Evolutionary conservation across 1,140 invertebrate species (phyloP).

Genomic region (Cheumatopsyche charites): DNA sequence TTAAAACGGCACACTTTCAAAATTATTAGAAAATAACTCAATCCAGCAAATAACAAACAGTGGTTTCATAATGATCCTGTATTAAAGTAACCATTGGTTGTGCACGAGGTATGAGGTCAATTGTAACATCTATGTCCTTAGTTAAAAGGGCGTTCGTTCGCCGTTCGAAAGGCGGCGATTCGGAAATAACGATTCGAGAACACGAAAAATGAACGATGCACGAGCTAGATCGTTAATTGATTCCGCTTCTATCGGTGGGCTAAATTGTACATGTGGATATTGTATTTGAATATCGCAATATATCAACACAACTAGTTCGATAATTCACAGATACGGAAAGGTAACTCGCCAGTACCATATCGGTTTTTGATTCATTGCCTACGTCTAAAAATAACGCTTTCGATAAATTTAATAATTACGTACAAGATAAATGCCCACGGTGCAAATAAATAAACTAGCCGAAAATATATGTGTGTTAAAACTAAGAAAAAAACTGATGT

Average conservation of each 20-base stretch:
- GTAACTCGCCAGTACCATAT: slow-evolving; percentile 6
- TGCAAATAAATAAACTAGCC: too few species aligned
- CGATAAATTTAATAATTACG: too few species aligned
- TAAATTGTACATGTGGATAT: neutral
- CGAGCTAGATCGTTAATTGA: neutral
- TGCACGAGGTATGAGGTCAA: slow-evolving; percentile 20
- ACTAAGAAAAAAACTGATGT: too few species aligned
- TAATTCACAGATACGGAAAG: slow-evolving; percentile 20
- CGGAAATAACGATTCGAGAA: neutral
- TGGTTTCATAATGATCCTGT: too few species aligned
- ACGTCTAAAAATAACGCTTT: too few species aligned
- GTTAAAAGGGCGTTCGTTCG: neutral
- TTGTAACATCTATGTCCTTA: neutral
- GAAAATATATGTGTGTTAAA: too few species aligned
- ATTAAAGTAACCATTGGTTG: neutral
- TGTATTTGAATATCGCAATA: slow-evolving; percentile 18
- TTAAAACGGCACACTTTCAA: too few species aligned
- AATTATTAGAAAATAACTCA: too few species aligned
- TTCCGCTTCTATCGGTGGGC: slow-evolving; percentile 10
- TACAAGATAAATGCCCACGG: too few species aligned
- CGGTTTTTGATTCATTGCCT: neutral
- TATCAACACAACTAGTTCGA: slow-evolving; percentile 5
- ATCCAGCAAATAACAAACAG: too few species aligned
- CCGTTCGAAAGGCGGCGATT: neutral
- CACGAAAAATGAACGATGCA: too few species aligned